A percentile compares a stretch with the other conserved stretches of the same genome.
These are phyloP conservation scores for Lepidochrysops patricia DNA, from an alignment of 2,888 invertebrate species.

Conservation along the genomic window DNA sequence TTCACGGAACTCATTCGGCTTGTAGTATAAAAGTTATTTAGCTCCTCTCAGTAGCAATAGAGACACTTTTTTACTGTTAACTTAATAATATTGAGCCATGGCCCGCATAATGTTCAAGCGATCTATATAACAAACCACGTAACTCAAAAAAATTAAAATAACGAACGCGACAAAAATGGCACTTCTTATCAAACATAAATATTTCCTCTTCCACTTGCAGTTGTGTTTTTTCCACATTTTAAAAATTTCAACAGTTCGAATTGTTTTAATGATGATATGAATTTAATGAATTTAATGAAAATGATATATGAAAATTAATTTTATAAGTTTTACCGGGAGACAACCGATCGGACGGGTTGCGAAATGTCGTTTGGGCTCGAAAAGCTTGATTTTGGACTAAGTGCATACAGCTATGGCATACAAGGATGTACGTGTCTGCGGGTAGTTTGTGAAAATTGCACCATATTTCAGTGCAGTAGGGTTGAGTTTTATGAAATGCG, in stretches of 20 bases:
- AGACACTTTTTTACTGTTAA: not conserved
- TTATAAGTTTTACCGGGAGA: not conserved
- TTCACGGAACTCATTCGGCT: too few species aligned
- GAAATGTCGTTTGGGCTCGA: not conserved
- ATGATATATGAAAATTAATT: not conserved
- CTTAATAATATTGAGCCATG: not conserved
- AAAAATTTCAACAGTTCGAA: not conserved
- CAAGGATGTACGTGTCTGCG: not conserved
- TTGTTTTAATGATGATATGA: not conserved
- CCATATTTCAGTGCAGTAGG: not conserved
- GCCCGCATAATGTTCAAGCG: not conserved
- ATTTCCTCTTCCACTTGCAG: not conserved
- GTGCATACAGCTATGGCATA: not conserved
- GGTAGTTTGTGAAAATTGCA: not conserved
- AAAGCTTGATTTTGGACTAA: not conserved
- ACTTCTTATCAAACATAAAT: not conserved
- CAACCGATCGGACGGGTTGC: not conserved
- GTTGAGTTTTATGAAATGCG: not conserved
- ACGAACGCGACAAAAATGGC: not conserved
- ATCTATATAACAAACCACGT: not conserved
- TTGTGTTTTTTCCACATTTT: not conserved
- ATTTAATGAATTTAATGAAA: not conserved
- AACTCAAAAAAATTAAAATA: not conserved
- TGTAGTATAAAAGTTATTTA: too few species aligned
- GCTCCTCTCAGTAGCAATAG: not conserved